Base-by-base conservation (phyloP, 2,888 invertebrate genomes). In the Lasioglossum leucozonium region DNA sequence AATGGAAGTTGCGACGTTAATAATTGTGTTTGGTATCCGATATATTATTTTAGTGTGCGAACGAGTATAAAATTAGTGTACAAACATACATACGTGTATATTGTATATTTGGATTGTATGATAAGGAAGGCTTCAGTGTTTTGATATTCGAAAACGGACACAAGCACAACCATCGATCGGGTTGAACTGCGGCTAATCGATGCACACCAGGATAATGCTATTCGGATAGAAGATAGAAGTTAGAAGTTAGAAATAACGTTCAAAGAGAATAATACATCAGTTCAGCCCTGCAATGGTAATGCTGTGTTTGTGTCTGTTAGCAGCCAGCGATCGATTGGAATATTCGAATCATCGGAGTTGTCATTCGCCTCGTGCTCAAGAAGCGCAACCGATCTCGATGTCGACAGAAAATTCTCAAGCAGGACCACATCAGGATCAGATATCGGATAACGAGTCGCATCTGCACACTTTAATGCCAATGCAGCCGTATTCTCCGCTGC, bases 111-210 rank as follows among this genome's bases (percentile, higher is more conserved):
- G 37, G 30, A 69, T n/a, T n/a, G 65, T 58, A n/a, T 44, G 73
- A 81, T 75, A 69, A 83, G 78, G 77, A 69, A 84, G 78, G 77
- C 69, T 81, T 80, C 62, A 69, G 81, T 87, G 55, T 72, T 81
- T 78, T 77, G 81, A 83, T 79, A 83, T 80, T 81, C 88, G 90
- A 92, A 69, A 69, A 94, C 92, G 93, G 94, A 94, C 94, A 94
- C 94, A 94, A 94, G 94, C 94, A 94, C 94, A 94, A 93, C 94
- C 94, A 94, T 94, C 93, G 90, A 91, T 92, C 91, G 94, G 94
- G 94, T 94, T 94, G 94, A 94, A 93, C 94, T 94, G 94, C 90
- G 89, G 90, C 84, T 82, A 80, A 92, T 93, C 90, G 89, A 87
- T 90, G 62, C 80, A 86, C 83, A 55, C 75, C 62, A 72, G 72